phyloP scores from a whole-genome alignment of 2,888 invertebrate species.

The Dione juno region DNA sequence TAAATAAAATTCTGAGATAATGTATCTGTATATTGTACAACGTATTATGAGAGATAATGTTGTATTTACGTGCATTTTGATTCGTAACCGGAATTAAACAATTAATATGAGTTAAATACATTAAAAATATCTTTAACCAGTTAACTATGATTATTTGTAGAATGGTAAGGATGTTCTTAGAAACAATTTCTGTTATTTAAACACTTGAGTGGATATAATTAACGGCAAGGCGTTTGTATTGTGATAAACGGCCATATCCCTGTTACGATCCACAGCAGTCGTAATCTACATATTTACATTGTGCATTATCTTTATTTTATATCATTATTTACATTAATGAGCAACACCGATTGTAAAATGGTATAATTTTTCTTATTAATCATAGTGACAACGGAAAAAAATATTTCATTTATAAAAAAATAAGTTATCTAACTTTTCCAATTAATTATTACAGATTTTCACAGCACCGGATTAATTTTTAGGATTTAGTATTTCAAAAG shows the following conservation, averaged over 20 bases:
- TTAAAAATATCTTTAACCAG: neutral
- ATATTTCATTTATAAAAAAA: too few species aligned
- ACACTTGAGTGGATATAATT: neutral
- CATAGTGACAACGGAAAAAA: neutral
- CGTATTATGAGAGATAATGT: too few species aligned
- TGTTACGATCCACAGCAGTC: neutral
- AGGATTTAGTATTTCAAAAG: too few species aligned
- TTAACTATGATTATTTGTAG: neutral
- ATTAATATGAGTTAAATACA: neutral
- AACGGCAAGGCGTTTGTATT: neutral
- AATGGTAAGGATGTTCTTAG: neutral
- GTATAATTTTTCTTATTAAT: neutral
- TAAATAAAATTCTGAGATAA: too few species aligned
- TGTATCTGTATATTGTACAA: too few species aligned
- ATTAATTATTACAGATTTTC: too few species aligned
- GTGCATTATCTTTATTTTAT: conserved; percentile 8
- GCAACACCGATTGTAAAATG: neutral
- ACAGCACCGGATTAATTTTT: too few species aligned
- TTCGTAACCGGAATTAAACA: too few species aligned
- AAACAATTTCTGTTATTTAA: neutral
- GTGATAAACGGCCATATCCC: conserved; percentile 2
- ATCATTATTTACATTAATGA: conserved; percentile 5
- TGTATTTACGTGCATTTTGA: too few species aligned
- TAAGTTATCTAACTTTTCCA: too few species aligned
- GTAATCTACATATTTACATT: conserved; percentile 14